These are phyloP conservation scores for Struthidea cinerea DNA, from an alignment of 2,113 vertebrate species.

Conservation along the genomic window DNA sequence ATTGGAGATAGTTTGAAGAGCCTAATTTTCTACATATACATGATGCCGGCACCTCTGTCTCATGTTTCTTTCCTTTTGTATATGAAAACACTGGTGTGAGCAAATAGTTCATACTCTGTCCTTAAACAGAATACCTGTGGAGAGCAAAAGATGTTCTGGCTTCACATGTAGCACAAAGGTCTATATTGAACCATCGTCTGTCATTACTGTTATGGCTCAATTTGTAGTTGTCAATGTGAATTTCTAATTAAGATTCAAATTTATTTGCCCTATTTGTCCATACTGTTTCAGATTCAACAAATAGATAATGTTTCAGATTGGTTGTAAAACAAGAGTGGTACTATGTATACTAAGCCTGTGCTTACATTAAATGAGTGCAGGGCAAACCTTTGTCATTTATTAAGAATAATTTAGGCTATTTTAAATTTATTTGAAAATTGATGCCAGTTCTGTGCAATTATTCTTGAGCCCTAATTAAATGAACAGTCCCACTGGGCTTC, in stretches of 20 bases:
- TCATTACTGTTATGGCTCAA: neutral
- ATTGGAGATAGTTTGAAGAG: neutral
- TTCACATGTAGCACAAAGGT: neutral
- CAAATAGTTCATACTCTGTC: neutral
- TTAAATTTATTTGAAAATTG: neutral
- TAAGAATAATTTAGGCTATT: neutral
- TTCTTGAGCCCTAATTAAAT: neutral
- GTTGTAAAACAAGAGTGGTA: neutral
- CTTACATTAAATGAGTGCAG: neutral
- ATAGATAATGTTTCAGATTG: neutral
- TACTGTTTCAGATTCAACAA: neutral
- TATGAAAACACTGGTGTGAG: neutral
- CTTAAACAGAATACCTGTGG: neutral
- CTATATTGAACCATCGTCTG: neutral
- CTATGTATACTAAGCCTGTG: neutral
- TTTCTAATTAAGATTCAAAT: neutral
- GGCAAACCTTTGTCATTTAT: neutral
- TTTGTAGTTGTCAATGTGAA: neutral
- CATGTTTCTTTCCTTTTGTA: neutral
- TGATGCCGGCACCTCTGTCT: neutral
- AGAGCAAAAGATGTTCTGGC: neutral
- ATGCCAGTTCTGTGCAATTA: neutral
- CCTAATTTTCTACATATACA: neutral
- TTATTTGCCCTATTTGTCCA: neutral
- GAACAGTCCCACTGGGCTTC: neutral